A percentile compares a stretch with the other conserved stretches of the same genome.
phyloP scores from a whole-genome alignment of 1,140 invertebrate species.

The Drosophila nigromelanica region DNA sequence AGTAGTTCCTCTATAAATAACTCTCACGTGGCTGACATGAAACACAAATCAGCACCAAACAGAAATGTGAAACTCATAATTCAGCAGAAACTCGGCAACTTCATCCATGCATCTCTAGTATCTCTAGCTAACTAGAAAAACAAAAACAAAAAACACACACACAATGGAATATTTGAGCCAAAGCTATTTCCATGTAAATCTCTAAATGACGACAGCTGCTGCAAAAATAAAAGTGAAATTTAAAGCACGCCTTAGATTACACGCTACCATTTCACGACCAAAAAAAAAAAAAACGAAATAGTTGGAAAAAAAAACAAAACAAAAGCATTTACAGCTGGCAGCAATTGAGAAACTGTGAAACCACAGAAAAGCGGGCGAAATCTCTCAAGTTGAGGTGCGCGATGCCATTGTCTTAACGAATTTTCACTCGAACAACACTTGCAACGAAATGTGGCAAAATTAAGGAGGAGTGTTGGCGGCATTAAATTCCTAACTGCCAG shows the following conservation, averaged over 20 bases:
- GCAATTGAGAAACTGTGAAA: constrained; percentile 20
- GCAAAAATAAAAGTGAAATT: constrained; percentile 69
- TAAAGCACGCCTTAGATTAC: constrained; percentile 64
- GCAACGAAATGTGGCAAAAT: constrained; percentile 38
- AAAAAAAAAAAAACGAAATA: constrained; percentile 1
- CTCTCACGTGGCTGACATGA: constrained; percentile 41
- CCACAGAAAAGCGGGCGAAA: constrained; percentile 21
- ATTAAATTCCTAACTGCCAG: constrained; percentile 31
- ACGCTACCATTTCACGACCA: constrained; percentile 44
- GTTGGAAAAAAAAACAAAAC: neutral
- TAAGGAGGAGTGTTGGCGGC: constrained; percentile 2
- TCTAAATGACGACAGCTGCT: constrained; percentile 4
- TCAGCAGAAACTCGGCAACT: constrained; percentile 9
- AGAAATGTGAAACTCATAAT: constrained; percentile 55
- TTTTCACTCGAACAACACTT: constrained; percentile 70
- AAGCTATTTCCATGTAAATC: constrained; percentile 58
- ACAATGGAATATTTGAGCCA: constrained; percentile 46
- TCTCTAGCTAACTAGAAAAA: constrained; percentile 1
- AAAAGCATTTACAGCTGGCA: constrained; percentile 14
- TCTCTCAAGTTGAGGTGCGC: constrained; percentile 6
- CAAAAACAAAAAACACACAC: neutral
- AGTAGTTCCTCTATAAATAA: constrained; percentile 5
- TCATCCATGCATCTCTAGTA: neutral
- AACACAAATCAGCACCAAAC: constrained; percentile 36
- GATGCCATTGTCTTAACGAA: constrained; percentile 37